Conservation (phyloP, 2,888 invertebrate species). For the Amphipoea lucens region DNA sequence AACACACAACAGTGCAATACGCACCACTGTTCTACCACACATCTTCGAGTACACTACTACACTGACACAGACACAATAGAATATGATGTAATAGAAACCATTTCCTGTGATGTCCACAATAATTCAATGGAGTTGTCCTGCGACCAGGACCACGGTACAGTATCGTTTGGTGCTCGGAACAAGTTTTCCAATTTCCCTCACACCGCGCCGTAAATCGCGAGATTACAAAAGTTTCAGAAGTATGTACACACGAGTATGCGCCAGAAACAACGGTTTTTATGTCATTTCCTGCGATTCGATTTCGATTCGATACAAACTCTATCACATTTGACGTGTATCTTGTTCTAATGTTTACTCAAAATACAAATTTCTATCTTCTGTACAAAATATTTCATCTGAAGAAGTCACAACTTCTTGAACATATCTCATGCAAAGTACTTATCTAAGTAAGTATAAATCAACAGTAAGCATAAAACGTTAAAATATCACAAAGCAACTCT, state of each 20-base stretch:
- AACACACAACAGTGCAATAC: not conserved
- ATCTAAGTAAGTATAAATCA: not conserved
- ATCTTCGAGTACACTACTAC: not conserved
- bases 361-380: not conserved
- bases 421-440: conserved; percentile 1
- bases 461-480: not conserved
- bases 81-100: not conserved
- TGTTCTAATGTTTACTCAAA: not conserved
- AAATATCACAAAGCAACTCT: not conserved
- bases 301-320: not conserved
- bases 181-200: conserved; percentile 58
- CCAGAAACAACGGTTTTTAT: conserved; percentile 14
- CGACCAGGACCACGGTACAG: not conserved
- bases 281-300: not conserved
- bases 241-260: conserved; percentile 4
- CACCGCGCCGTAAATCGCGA: conserved; percentile 27
- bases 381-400: not conserved
- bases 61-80: not conserved
- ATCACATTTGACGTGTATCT: not conserved
- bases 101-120: not conserved
- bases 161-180: conserved; percentile 11
- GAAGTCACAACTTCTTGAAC: not conserved
- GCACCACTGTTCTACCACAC: not conserved
- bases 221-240: conserved; percentile 56
- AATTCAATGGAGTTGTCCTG: not conserved